phyloP scores from a whole-genome alignment of 1,140 invertebrate species.

The Mya arenaria region DNA sequence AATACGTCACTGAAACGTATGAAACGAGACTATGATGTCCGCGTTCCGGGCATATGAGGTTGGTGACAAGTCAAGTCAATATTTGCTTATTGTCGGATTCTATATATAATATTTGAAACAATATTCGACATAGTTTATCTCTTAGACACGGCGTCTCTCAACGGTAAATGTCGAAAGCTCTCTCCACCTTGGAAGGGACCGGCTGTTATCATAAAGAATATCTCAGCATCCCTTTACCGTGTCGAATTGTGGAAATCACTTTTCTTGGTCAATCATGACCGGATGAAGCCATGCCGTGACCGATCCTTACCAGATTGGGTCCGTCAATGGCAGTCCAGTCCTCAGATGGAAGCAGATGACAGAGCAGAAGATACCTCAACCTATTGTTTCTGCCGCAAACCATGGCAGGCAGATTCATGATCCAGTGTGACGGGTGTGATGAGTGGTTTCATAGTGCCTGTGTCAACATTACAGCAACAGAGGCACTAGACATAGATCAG shows the following conservation, averaged over 20 bases:
- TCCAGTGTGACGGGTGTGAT: not conserved
- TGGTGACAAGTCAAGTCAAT: no score
- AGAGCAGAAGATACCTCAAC: not conserved
- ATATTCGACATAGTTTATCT: conserved; percentile 22
- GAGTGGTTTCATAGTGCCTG: conserved; percentile 18
- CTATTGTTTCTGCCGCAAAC: conserved; percentile 9
- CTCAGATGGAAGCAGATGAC: not conserved
- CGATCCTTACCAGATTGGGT: not conserved
- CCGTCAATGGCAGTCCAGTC: not conserved
- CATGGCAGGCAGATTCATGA: conserved; percentile 7
- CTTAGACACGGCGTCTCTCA: not conserved
- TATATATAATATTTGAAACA: no score
- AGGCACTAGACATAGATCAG: not conserved
- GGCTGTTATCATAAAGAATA: not conserved
- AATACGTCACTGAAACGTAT: conserved; percentile 16
- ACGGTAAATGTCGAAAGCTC: conserved; percentile 1
- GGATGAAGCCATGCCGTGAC: conserved; percentile 15
- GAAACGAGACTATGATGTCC: conserved; percentile 7
- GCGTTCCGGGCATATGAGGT: not conserved
- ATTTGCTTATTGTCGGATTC: no score
- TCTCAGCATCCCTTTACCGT: not conserved
- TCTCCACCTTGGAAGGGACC: conserved; percentile 22
- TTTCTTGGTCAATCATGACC: not conserved
- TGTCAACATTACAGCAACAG: not conserved
- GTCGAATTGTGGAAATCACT: not conserved